Evolutionary conservation across 1,140 invertebrate genomes (phyloP), one percentile per base, ranked within the genome.

Genomic region (Bombyx mandarina): DNA sequence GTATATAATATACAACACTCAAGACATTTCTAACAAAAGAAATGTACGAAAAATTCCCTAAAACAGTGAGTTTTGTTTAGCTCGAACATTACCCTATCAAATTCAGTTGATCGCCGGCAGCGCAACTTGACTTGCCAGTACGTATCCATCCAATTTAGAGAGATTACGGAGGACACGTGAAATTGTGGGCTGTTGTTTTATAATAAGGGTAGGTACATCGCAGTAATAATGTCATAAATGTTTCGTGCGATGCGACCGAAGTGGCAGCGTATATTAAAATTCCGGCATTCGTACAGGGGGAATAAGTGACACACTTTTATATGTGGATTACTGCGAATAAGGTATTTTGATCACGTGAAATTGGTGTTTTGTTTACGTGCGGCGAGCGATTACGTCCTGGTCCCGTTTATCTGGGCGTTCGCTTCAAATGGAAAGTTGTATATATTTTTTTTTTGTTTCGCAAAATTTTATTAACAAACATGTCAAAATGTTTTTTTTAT

Each of bases 201-300:
- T 71, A 73, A 80, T 75, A 73, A 67, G 62, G 62, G 61, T 48
- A 48, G 58, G 68, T 65, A 62, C 58, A 66, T 54, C 63, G 60
- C 63, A 52, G 68, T 81, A 77, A 78, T 81, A 77, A 77, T 72
- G 71, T 73, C 72, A 73, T 81, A 78, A 81, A 80, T 75, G 71
- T 71, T 71, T 68, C 67, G 70, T 64, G 64, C 63, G 63, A 69
- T 74, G 67, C 67, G 57, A 63, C 54, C 44, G 58, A 73, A 74
- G 69, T 65, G 65, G 61, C 55, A 66, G 65, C 66, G 60, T 75
- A 74, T 77, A 79, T 76, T 70, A 71, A 75, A 77, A 77, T 78
- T 75, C 73, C 66, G 44, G 69, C 74, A 75, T 74, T 71, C 69
- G 66, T 69, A 61, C 59, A 67, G 56, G 63, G 62, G 65, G 44